phyloP scores from a whole-genome alignment of 2,113 vertebrate species.

The Rattus rattus region DNA sequence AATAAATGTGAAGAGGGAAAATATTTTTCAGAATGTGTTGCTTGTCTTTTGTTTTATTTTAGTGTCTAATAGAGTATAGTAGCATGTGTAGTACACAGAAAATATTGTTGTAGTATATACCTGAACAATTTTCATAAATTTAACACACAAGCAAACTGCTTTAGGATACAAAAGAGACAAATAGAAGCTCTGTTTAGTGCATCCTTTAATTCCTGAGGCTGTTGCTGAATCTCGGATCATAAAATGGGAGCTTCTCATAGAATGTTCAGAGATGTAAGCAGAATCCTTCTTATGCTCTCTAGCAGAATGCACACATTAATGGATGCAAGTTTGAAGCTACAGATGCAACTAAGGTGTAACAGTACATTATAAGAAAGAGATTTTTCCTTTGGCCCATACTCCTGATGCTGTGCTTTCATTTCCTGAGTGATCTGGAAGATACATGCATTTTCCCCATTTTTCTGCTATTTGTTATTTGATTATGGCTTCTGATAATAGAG shows the following conservation, averaged over 20 bases:
- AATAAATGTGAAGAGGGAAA: background rate
- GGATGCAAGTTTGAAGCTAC: fast-evolving
- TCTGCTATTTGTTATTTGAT: background rate
- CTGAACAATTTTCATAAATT: background rate
- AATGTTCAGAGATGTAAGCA: background rate
- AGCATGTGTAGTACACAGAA: background rate
- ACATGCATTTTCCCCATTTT: background rate
- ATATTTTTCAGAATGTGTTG: fast-evolving
- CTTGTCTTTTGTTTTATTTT: background rate
- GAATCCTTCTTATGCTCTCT: fast-evolving
- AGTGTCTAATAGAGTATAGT: background rate
- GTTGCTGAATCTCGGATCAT: background rate
- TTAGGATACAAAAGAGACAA: background rate
- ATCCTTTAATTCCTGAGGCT: background rate
- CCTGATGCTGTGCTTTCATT: background rate
- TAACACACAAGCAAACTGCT: background rate
- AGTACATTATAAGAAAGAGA: background rate
- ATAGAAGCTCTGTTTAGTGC: background rate
- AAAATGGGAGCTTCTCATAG: background rate
- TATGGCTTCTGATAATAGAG: background rate
- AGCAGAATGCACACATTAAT: fast-evolving
- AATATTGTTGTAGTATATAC: background rate
- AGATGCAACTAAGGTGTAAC: background rate
- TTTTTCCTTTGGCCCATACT: background rate
- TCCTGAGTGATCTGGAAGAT: background rate